Conservation (phyloP, 2,113 vertebrate species). For the Cercocebus atys region DNA sequence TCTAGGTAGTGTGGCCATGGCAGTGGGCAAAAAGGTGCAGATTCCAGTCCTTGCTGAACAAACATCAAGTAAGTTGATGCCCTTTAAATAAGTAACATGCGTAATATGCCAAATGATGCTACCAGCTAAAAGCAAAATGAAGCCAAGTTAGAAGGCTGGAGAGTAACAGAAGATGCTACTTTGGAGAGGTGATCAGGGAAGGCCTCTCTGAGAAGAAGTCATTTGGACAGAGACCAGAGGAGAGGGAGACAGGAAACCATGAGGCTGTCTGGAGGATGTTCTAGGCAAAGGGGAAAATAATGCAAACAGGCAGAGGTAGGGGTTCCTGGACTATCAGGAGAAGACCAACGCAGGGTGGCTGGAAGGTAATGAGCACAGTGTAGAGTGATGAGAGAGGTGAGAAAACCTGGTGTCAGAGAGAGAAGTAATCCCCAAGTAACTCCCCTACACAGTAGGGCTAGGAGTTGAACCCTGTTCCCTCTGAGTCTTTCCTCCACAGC, state of each 20-base stretch:
- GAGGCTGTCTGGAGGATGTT: neutral
- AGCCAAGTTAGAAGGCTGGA: neutral
- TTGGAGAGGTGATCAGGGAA: neutral
- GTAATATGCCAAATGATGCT: too few species aligned
- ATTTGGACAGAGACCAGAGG: neutral
- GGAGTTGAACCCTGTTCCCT: neutral
- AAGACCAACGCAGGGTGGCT: neutral
- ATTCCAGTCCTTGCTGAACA: neutral
- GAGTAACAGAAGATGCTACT: neutral
- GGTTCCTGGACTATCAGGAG: fast-evolving
- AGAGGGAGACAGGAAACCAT: neutral
- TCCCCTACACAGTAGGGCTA: neutral
- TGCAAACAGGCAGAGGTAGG: too few species aligned
- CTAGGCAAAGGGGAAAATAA: neutral
- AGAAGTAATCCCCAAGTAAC: too few species aligned
- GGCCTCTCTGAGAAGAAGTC: neutral
- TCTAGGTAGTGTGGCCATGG: fast-evolving
- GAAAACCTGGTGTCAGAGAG: neutral
- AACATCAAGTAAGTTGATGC: neutral
- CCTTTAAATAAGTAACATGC: neutral
- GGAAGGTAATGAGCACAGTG: too few species aligned
- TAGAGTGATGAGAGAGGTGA: fast-evolving
- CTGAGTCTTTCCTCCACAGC: neutral
- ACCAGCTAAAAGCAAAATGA: neutral
- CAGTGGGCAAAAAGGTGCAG: neutral